Evolutionary conservation across 2,113 vertebrate genomes (phyloP).

Genomic region (Ammospiza nelsoni): DNA sequence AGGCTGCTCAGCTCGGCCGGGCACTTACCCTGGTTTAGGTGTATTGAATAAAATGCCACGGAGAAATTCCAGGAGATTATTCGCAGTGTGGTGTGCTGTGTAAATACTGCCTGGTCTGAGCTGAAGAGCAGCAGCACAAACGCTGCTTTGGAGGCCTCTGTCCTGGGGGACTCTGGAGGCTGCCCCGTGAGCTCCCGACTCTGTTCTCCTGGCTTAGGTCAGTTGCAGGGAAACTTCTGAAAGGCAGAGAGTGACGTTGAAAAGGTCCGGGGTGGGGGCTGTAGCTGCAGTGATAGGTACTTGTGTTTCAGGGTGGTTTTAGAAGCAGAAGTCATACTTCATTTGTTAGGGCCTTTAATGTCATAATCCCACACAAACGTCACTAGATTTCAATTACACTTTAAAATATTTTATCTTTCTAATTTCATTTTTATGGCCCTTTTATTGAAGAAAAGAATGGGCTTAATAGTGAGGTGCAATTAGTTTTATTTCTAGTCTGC

Average conservation of each 20-base stretch:
- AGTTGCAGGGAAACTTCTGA: not conserved
- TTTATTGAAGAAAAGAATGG: not conserved
- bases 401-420: not conserved
- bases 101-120: not conserved
- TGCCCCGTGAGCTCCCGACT: accelerated
- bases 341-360: not conserved
- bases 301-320: not conserved
- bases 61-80: not conserved
- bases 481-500: not conserved
- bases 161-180: not conserved
- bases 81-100: not conserved
- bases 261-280: not conserved
- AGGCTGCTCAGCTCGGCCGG: not conserved
- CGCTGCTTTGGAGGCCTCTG: not conserved
- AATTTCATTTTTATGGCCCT: not conserved
- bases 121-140: not conserved
- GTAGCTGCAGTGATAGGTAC: not conserved
- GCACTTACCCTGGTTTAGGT: accelerated
- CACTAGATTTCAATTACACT: not conserved
- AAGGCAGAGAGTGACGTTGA: not conserved
- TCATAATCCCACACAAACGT: not conserved
- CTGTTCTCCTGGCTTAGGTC: not conserved
- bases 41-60: not conserved
- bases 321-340: not conserved
- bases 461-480: not conserved